These are phyloP conservation scores for Belonocnema kinseyi DNA, from an alignment of 1,140 invertebrate genomes.

Conservation along the genomic window DNA sequence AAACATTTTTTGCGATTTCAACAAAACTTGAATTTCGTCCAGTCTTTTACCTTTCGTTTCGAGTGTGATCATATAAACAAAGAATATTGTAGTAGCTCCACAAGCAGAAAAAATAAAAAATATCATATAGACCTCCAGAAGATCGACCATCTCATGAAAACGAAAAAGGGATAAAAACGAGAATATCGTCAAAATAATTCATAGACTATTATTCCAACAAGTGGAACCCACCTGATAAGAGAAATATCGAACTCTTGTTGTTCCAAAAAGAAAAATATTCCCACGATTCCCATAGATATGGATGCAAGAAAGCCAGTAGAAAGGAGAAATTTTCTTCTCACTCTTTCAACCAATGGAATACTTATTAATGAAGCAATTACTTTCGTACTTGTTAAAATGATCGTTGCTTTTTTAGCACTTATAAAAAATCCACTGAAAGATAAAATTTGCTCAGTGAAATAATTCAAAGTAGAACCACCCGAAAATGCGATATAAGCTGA, in stretches of 20 bases:
- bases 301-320: neutral
- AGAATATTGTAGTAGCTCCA: neutral
- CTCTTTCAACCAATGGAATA: neutral
- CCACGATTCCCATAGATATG: neutral
- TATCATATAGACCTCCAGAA: neutral
- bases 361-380: neutral
- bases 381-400: neutral
- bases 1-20: neutral
- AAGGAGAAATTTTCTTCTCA: conserved; percentile 4
- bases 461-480: neutral
- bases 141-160: neutral
- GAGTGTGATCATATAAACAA: neutral
- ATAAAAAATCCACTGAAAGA: neutral
- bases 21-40: conserved; percentile 1
- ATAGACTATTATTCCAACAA: neutral
- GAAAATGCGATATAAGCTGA: neutral
- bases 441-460: neutral
- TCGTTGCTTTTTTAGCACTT: neutral
- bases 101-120: neutral
- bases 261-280: conserved; percentile 5
- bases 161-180: neutral
- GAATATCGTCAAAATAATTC: neutral
- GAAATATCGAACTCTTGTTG: neutral
- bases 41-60: neutral
- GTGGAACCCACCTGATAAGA: neutral